Percentiles rank a stretch among this genome's conserved stretches.
Conservation (phyloP, 2,797 vertebrate species). For the Ambastaia sidthimunki region DNA sequence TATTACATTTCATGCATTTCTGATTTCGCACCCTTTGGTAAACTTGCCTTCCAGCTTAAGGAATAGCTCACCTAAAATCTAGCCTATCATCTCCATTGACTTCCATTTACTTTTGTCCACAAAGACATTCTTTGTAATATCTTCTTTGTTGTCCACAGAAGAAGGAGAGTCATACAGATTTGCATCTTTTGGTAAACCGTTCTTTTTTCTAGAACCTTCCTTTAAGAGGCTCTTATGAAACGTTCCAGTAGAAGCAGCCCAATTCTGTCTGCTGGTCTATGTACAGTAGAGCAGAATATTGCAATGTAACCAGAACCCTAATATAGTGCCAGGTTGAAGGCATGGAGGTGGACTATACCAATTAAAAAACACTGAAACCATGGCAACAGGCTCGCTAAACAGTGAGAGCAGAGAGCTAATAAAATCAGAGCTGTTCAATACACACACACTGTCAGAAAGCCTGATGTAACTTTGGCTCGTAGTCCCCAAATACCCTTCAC, state of each 20-base stretch:
- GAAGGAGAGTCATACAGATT: too few relatives aligned
- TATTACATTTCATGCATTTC: too few relatives aligned
- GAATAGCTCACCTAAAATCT: too few relatives aligned
- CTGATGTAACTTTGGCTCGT: conserved; percentile 40
- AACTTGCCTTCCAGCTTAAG: too few relatives aligned
- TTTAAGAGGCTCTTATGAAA: too few relatives aligned
- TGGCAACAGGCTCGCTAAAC: conserved; percentile 62
- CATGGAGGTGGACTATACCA: conserved; percentile 51
- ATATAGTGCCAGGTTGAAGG: conserved; percentile 46
- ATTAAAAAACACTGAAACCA: conserved; percentile 63
- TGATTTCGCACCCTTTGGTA: too few relatives aligned
- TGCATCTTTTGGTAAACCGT: too few relatives aligned
- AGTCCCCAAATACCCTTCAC: conserved; percentile 39
- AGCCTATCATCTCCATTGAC: too few relatives aligned
- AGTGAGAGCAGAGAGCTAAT: conserved; percentile 44
- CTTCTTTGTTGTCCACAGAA: too few relatives aligned
- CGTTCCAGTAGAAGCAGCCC: neutral
- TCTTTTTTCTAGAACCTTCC: neutral
- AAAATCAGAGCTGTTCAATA: conserved; percentile 49
- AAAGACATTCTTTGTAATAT: too few relatives aligned
- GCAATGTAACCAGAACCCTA: conserved; percentile 37
- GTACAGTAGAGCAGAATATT: conserved; percentile 20
- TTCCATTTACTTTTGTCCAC: too few relatives aligned
- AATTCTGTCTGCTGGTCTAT: conserved; percentile 10
- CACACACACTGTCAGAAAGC: conserved; percentile 27